Conservation (phyloP, 2,888 invertebrate genomes). For the Ectemnius lituratus region DNA sequence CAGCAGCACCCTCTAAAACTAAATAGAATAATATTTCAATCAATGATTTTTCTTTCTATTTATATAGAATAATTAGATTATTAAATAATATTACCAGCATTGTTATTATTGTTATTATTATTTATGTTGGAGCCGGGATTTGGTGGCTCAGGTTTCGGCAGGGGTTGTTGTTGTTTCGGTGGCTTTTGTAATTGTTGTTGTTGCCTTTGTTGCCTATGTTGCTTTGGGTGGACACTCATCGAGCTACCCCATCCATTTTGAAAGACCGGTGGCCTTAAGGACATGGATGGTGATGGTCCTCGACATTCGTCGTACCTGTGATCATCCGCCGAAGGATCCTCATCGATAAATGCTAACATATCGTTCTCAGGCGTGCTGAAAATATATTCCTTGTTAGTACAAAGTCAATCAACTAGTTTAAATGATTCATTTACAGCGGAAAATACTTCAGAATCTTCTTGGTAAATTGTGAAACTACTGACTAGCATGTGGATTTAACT, state of each 20-base stretch:
- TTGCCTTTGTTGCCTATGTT: slow-evolving; percentile 21
- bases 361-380: slow-evolving; percentile 83
- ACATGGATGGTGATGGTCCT: slow-evolving; percentile 73
- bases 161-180: slow-evolving; percentile 44
- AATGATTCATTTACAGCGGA: too few relatives aligned
- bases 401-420: too few relatives aligned
- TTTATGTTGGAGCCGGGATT: slow-evolving; percentile 61
- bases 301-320: slow-evolving; percentile 78
- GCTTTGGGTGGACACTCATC: slow-evolving; percentile 61
- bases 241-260: slow-evolving; percentile 82
- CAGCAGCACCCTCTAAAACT: slow-evolving; percentile 76
- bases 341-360: slow-evolving; percentile 88
- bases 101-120: slow-evolving; percentile 76
- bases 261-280: slow-evolving; percentile 78
- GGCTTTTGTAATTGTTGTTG: neutral
- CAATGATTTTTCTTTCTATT: too few relatives aligned
- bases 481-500: too few relatives aligned
- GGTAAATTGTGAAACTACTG: too few relatives aligned
- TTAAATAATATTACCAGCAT: slow-evolving; percentile 72
- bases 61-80: too few relatives aligned
- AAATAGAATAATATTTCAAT: too few relatives aligned
- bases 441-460: too few relatives aligned
- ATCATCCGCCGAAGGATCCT: slow-evolving; percentile 81
- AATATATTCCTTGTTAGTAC: neutral
- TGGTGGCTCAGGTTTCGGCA: slow-evolving; percentile 41